These are phyloP conservation scores for Pemphredon lugubris DNA, from an alignment of 2,888 invertebrate species.

Conservation along the genomic window DNA sequence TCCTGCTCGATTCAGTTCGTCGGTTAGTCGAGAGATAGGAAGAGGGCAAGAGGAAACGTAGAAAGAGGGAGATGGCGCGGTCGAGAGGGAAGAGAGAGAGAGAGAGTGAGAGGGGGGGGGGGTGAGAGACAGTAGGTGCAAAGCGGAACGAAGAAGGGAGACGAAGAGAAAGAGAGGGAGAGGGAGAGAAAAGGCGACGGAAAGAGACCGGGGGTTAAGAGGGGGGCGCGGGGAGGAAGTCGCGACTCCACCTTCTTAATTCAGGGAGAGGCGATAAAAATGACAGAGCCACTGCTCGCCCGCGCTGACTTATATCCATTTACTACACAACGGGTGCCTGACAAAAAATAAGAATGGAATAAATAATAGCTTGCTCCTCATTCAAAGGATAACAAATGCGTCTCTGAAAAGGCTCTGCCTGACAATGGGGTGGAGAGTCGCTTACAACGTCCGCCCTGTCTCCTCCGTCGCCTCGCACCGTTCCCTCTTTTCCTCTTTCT, in stretches of 20 bases:
- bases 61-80: conserved; percentile 17
- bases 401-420: conserved; percentile 75
- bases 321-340: conserved; percentile 77
- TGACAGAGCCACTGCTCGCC: conserved; percentile 80
- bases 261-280: conserved; percentile 80
- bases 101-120: conserved; percentile 25
- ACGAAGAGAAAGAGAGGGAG: conserved; percentile 3
- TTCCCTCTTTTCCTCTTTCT: conserved; percentile 18
- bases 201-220: conserved; percentile 17
- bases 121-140: conserved; percentile 18
- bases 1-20: conserved; percentile 65
- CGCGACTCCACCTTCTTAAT: conserved; percentile 79
- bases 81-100: conserved; percentile 6
- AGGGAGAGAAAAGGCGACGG: conserved; percentile 18
- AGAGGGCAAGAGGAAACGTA: conserved; percentile 31
- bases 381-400: conserved; percentile 81
- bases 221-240: conserved; percentile 57
- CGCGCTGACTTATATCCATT: conserved; percentile 80
- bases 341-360: conserved; percentile 80
- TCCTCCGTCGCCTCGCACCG: conserved; percentile 28
- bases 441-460: conserved; percentile 72
- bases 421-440: conserved; percentile 78
- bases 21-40: conserved; percentile 52
- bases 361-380: conserved; percentile 80
- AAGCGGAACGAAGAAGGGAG: conserved; percentile 17